Evolutionary conservation across 1,140 invertebrate genomes (phyloP), one percentile per base, ranked within the genome.

Genomic region (Drosophila chauvacae): DNA sequence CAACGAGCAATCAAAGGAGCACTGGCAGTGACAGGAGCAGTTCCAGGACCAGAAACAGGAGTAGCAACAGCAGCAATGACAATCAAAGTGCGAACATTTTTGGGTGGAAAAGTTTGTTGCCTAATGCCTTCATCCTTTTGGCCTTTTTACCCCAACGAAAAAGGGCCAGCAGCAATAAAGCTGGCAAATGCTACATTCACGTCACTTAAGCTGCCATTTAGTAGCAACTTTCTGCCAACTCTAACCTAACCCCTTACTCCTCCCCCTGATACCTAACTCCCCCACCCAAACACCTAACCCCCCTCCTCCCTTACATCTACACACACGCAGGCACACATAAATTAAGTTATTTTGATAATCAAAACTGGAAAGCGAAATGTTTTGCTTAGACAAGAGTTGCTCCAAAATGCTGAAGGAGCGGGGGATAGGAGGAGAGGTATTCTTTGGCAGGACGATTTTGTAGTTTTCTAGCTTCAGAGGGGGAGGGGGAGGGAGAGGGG

Each of bases 271-370:
- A 23, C 13, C 45, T 44, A 47, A 58, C 62, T n/a, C 3, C 9
- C 2, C 18, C 10, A 10, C 10, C 42, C 4, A 33, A 44, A 41
- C n/a, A 23, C 14, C 45, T 44, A 39, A 58, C 53, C n/a, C 4
- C 10, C 6, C n/a, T 11, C n/a, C 18, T 35, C 33, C 4, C 18
- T 3, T 18, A 37, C 26, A 26, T 14, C 11, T 3, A 45, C 44
- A 61, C 69, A 45, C 20, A 41, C 44, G 39, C 39, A 61, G 76
- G 56, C 53, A 57, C 68, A 82, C 80, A 87, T 87, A 87, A 87
- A 87, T 87, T 83, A 88, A 87, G 83, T 87, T 87, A 87, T 87
- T 87, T 88, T 88, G 83, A 87, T 87, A 87, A 88, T 87, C 83
- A 87, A 87, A 87, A 87, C 84, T 83, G 84, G 69, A 80, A 87